Percentiles rank a stretch among this genome's conserved stretches.
phyloP scores from a whole-genome alignment of 2,888 invertebrate species.

The Endomychus coccineus region DNA sequence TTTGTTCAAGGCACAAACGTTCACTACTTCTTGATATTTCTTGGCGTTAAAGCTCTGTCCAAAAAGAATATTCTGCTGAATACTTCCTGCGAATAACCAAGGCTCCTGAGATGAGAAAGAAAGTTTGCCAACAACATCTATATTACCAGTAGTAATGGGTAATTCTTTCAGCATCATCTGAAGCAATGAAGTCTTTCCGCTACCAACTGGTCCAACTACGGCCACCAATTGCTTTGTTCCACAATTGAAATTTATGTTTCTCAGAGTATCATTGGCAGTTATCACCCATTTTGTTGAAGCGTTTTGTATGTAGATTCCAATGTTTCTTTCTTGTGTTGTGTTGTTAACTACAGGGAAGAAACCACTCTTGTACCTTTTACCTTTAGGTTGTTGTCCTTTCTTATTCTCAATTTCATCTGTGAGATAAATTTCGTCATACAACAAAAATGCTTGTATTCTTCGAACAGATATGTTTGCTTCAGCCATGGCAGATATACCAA shows the following conservation, averaged over 20 bases:
- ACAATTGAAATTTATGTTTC: constrained; percentile 56
- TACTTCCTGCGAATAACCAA: constrained; percentile 72
- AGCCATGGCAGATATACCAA: constrained; percentile 68
- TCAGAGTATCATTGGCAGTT: constrained; percentile 40
- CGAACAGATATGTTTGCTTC: constrained; percentile 67
- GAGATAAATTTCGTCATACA: constrained; percentile 37
- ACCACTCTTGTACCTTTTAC: constrained; percentile 9
- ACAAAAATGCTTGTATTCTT: constrained; percentile 53
- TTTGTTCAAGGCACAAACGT: constrained; percentile 60
- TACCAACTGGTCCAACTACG: constrained; percentile 57
- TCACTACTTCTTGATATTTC: constrained; percentile 58
- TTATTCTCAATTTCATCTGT: constrained; percentile 7
- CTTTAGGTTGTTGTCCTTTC: constrained; percentile 6
- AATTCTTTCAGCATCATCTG: constrained; percentile 62
- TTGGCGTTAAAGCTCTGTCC: constrained; percentile 64
- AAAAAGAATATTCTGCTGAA: constrained; percentile 89
- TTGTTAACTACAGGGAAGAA: constrained; percentile 4
- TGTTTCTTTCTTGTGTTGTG: constrained; percentile 4
- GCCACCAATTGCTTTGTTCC: constrained; percentile 50
- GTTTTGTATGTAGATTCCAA: constrained; percentile 42
- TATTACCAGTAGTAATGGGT: constrained; percentile 53
- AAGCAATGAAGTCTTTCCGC: constrained; percentile 52
- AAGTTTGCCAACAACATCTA: constrained; percentile 59
- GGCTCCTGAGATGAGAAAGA: constrained; percentile 80
- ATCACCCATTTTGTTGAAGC: constrained; percentile 60